Conservation (phyloP, 30 jellyfish, hydroid and myxozoan species). For the Aurelia coerulea region DNA sequence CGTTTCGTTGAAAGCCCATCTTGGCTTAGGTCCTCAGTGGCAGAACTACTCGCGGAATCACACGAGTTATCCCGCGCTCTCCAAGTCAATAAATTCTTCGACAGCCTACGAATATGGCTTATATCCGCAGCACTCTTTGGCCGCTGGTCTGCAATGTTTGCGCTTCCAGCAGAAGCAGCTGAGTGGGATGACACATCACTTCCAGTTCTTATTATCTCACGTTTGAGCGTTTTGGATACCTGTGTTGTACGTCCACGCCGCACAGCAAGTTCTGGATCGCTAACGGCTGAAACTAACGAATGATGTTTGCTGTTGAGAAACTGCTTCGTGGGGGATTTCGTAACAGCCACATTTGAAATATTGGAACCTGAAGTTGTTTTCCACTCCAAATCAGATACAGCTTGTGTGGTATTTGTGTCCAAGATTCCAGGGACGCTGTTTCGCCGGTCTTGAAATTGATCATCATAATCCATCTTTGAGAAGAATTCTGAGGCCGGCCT, state of each 20-base stretch:
- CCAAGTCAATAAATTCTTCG: slow-evolving; percentile 40
- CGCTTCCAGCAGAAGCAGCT: no score
- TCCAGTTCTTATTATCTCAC: slow-evolving; percentile 1
- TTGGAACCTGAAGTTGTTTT: slow-evolving; percentile 13
- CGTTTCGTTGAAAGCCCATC: no score
- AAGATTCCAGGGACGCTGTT: slow-evolving; percentile 30
- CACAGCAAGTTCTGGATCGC: slow-evolving; percentile 47
- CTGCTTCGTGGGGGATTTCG: no score
- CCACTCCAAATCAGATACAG: neutral
- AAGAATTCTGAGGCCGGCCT: slow-evolving; percentile 60
- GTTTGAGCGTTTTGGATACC: slow-evolving; percentile 15
- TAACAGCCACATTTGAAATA: neutral
- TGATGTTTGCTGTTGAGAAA: neutral
- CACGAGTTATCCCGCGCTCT: slow-evolving; percentile 57
- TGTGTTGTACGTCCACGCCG: slow-evolving; percentile 35
- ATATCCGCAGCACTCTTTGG: neutral
- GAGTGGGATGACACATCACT: slow-evolving; percentile 8
- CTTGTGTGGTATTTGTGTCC: neutral
- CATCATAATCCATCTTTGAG: slow-evolving; percentile 8
- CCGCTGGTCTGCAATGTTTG: neutral
- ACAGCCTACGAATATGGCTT: slow-evolving; percentile 16
- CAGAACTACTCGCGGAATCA: slow-evolving; percentile 54
- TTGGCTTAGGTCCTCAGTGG: slow-evolving; percentile 16
- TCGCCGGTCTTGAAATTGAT: slow-evolving; percentile 16
- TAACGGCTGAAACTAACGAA: slow-evolving; percentile 8